phyloP scores from a whole-genome alignment of 2,888 invertebrate genomes.

The Raillietiella orientalis region DNA sequence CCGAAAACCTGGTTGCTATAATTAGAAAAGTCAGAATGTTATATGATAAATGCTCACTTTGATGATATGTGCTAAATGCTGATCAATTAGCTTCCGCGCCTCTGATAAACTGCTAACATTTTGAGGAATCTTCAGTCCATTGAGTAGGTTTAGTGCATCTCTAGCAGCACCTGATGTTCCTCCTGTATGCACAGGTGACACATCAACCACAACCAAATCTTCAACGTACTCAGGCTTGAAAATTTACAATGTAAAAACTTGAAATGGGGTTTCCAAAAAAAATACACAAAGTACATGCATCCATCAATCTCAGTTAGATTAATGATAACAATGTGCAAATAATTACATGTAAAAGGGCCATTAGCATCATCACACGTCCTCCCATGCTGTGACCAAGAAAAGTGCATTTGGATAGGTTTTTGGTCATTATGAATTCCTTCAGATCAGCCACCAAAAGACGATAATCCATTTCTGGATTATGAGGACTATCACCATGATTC shows the following conservation, averaged over 20 bases:
- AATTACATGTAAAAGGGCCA: conserved; percentile 22
- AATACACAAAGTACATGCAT: not conserved
- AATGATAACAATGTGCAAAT: not conserved
- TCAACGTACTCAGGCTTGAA: conserved; percentile 9
- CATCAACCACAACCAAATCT: conserved; percentile 12
- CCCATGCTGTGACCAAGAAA: conserved; percentile 84
- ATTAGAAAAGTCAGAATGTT: too few species aligned
- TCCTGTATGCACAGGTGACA: conserved; percentile 10
- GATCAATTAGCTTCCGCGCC: too few species aligned
- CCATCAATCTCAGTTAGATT: too few species aligned
- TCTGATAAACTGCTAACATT: too few species aligned
- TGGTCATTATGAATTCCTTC: conserved; percentile 23
- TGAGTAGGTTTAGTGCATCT: too few species aligned
- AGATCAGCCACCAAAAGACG: conserved; percentile 38
- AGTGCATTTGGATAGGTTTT: conserved; percentile 24
- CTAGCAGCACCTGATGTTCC: too few species aligned
- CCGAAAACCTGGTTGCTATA: too few species aligned
- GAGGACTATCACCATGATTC: conserved; percentile 83
- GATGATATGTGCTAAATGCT: too few species aligned
- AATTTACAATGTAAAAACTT: conserved; percentile 4
- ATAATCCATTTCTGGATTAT: conserved; percentile 35
- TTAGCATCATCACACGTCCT: conserved; percentile 58
- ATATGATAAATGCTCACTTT: too few species aligned
- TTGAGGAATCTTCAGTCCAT: too few species aligned
- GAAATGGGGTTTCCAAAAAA: not conserved